These are phyloP conservation scores for Trichacis sp. DNA, from an alignment of 2,888 invertebrate species.

Conservation along the genomic window DNA sequence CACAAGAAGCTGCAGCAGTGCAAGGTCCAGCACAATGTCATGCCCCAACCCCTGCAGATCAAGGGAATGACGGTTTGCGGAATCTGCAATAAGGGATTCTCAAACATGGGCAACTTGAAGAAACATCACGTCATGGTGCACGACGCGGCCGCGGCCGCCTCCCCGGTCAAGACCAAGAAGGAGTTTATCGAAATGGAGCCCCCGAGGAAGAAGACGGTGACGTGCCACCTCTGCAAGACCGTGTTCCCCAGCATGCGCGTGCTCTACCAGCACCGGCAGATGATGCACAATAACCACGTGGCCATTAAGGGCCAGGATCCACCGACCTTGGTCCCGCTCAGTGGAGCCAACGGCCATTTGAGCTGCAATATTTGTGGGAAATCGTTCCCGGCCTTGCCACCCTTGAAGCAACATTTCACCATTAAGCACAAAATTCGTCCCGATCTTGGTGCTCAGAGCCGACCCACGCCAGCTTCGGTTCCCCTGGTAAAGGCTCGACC, in stretches of 20 bases:
- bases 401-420: constrained; percentile 72
- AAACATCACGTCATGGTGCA: constrained; percentile 61
- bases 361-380: constrained; percentile 73
- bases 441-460: too few species aligned
- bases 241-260: constrained; percentile 76
- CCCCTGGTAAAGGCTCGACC: too few species aligned
- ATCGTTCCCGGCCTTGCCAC: constrained; percentile 71
- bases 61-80: constrained; percentile 59
- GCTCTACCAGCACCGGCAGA: constrained; percentile 75
- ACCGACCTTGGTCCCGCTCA: constrained; percentile 54
- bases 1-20: constrained; percentile 65
- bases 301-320: constrained; percentile 54
- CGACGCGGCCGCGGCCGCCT: constrained; percentile 25
- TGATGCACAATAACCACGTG: constrained; percentile 66
- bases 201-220: constrained; percentile 6
- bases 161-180: not conserved
- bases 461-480: too few species aligned
- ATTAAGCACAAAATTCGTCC: too few species aligned
- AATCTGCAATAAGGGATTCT: constrained; percentile 68
- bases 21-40: constrained; percentile 67
- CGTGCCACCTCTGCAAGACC: constrained; percentile 74
- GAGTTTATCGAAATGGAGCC: constrained; percentile 32
- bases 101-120: constrained; percentile 54
- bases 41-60: not conserved
- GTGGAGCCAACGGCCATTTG: constrained; percentile 70